These are phyloP conservation scores for Scaptodrosophila latifasciaeformis DNA, from an alignment of 2,888 invertebrate genomes.

Conservation along the genomic window DNA sequence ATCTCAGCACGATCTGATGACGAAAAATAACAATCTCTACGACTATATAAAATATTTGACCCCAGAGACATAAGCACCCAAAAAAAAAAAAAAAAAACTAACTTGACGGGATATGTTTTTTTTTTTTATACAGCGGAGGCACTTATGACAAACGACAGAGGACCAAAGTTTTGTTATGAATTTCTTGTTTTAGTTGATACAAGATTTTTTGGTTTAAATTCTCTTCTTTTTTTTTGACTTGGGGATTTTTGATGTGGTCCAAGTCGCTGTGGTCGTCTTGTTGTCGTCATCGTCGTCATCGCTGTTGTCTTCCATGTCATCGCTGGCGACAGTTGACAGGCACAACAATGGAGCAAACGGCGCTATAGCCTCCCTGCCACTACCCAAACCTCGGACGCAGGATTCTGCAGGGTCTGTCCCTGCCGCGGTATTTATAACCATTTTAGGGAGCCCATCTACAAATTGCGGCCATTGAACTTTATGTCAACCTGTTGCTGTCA, in stretches of 20 bases:
- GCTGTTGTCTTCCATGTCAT: slow-evolving; percentile 24
- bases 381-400: neutral
- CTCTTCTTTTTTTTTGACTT: too few species aligned
- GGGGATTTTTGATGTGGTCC: slow-evolving; percentile 66
- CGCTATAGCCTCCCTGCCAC: slow-evolving; percentile 42
- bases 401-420: neutral
- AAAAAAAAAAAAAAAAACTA: neutral
- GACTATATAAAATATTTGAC: slow-evolving; percentile 55
- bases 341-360: slow-evolving; percentile 57
- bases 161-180: slow-evolving; percentile 52
- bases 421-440: neutral
- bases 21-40: slow-evolving; percentile 22
- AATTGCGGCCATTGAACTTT: slow-evolving; percentile 66
- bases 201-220: too few species aligned
- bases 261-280: slow-evolving; percentile 49
- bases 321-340: slow-evolving; percentile 57
- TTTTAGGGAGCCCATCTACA: slow-evolving; percentile 44
- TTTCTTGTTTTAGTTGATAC: too few species aligned
- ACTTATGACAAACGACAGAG: slow-evolving; percentile 51
- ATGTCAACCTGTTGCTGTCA: slow-evolving; percentile 3
- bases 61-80: slow-evolving; percentile 42
- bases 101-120: slow-evolving; percentile 1
- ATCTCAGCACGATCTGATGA: slow-evolving; percentile 61
- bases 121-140: slow-evolving; percentile 28
- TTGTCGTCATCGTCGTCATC: neutral